Base-by-base conservation (phyloP, 2,113 vertebrate species). In the Oxygymnocypris stewartii region DNA sequence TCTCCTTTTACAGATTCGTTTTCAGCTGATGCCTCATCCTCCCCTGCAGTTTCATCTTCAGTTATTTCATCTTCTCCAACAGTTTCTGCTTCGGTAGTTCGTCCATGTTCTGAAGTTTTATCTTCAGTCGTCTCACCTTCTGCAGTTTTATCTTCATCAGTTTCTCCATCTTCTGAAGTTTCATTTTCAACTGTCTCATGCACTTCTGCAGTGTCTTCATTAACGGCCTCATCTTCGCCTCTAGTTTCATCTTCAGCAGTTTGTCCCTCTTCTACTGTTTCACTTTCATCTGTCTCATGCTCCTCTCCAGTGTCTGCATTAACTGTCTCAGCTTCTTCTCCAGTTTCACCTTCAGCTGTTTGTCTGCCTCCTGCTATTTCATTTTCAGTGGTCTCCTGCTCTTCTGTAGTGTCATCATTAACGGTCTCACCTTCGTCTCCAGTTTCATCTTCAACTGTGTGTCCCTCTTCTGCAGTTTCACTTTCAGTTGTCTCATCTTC, bases 1-100 rank as follows among this genome's bases (percentile, higher is more conserved):
- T 86, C 85, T n/a, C 0, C 73, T 76, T 90, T 35, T 16, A 57
- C 18, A 14, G 74, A 44, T 20, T 80, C 86, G 16, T 78, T 83
- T 7, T 88, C 16, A n/a, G 16, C 40, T 51, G 6, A 73, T 71
- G 67, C 37, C 61, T 89, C 85, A 35, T n/a, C 89, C 42, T 88
- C 88, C 81, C 67, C 57, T 81, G 57, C 40, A 25, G 25, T 57
- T 59, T 78, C 78, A 69, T 51, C 76, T 4, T 76, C 84, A 73
- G 63, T 20, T 65, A 20, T 67, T 13, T 77, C 51, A 82, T 40
- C 49, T 2, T 74, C 54, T 20, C 54, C 75, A 65, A 10, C 42
- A 49, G 81, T 13, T 59, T 78, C 63, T 76, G 40, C 73, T 63
- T 75, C 51, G 59, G 13, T 14, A 20, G n/a, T 75, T 76, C 42